phyloP scores from a whole-genome alignment of 2,113 vertebrate genomes.

The Carassius auratus region DNA sequence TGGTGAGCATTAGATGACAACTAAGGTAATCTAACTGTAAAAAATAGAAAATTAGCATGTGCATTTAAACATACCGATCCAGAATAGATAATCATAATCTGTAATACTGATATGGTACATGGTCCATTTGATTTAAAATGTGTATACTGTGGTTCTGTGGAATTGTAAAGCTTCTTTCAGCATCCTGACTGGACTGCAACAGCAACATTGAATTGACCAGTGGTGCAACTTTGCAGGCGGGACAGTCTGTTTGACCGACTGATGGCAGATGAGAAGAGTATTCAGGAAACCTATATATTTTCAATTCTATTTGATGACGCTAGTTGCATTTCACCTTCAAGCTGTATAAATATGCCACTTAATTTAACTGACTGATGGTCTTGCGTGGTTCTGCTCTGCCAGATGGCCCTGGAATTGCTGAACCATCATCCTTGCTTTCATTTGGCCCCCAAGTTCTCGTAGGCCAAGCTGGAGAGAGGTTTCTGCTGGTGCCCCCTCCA shows the following conservation, averaged over 20 bases:
- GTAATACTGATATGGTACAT: background rate
- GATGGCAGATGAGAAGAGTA: too few relatives aligned
- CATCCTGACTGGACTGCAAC: too few relatives aligned
- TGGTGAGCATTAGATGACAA: background rate
- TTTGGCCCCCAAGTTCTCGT: background rate
- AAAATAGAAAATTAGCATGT: background rate
- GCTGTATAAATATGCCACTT: background rate
- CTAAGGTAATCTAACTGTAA: background rate
- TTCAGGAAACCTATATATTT: too few relatives aligned
- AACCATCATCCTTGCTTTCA: slow-evolving; percentile 14
- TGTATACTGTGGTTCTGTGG: too few relatives aligned
- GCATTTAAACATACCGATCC: background rate
- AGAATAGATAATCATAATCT: background rate
- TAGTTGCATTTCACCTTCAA: too few relatives aligned
- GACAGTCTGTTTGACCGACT: too few relatives aligned
- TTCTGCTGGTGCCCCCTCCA: background rate
- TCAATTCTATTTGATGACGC: too few relatives aligned
- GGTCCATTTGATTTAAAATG: background rate
- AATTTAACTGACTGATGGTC: background rate
- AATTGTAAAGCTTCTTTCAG: too few relatives aligned
- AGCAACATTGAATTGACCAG: too few relatives aligned
- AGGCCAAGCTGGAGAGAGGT: slow-evolving; percentile 24
- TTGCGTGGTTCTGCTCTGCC: background rate
- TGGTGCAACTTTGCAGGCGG: too few relatives aligned
- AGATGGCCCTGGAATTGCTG: slow-evolving; percentile 16